These are phyloP conservation scores for Cremastinae sp. DNA, from an alignment of 2,888 invertebrate genomes.

Conservation along the genomic window DNA sequence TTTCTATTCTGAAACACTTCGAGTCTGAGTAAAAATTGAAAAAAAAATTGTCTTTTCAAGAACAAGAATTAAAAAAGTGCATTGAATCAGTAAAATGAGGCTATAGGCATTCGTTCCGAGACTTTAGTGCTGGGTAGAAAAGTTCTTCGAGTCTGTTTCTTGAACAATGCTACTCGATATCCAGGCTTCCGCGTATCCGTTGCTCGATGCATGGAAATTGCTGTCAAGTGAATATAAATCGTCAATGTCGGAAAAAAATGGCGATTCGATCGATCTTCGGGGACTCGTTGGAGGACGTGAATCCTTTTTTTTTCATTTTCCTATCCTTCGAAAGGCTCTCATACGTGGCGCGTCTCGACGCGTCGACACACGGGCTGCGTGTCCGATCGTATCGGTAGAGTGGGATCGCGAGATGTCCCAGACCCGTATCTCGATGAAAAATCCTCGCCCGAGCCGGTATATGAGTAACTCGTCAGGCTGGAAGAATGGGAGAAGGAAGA, in stretches of 20 bases:
- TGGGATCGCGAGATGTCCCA: conserved; percentile 48
- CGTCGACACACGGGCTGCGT: conserved; percentile 36
- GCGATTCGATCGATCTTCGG: neutral
- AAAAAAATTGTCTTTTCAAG: no score
- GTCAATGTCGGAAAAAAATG: neutral
- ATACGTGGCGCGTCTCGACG: neutral
- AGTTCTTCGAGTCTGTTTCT: no score
- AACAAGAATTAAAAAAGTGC: no score
- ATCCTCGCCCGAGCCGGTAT: conserved; percentile 31
- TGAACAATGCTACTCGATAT: no score
- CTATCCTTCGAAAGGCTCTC: neutral
- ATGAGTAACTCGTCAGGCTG: conserved; percentile 33
- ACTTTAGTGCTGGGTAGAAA: no score
- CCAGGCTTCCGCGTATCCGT: neutral
- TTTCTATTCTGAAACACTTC: no score
- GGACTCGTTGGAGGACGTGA: neutral
- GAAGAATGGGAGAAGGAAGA: conserved; percentile 18
- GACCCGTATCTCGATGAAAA: conserved; percentile 61
- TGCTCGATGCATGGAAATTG: neutral
- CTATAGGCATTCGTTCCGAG: no score
- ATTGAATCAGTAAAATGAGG: no score
- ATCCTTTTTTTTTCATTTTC: no score
- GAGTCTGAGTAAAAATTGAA: no score
- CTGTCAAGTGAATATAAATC: no score
- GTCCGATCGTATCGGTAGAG: conserved; percentile 58